Base-by-base conservation (phyloP, 2,797 vertebrate genomes). In the Liparis tanakae region DNA sequence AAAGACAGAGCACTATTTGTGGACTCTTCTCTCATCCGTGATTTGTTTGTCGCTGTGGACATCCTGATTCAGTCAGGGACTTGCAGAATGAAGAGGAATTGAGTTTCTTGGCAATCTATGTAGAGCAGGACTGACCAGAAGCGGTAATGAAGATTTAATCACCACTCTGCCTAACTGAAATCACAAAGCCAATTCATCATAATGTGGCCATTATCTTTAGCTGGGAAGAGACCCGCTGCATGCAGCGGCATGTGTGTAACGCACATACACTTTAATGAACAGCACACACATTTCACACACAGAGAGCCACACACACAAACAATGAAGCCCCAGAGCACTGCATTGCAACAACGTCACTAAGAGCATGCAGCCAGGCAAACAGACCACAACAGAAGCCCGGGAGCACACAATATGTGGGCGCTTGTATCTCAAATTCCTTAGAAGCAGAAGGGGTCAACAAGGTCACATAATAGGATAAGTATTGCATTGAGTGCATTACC, bases 141-240 rank as follows among this genome's bases (percentile, higher is more conserved):
- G 81, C 81, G 1, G 84, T 93, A 93, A 94, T 94, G 92, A 93
- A 90, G 91, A 93, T 93, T 93, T 94, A 94, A 92, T 93, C 90
- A 90, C 92, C 85, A 85, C 85, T 89, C 88, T 80, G 80, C 80
- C 87, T 71, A 86, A 90, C 86, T 85, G 78, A 88, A 89, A 88
- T 90, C 86, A 83, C 81, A 74, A 77, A 74, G 82, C 80, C 75
- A 83, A 91, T 93, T 91, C 82, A 92, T 93, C 92, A 92, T 92
- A 87, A 91, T 69, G 82, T 82, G 68, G 57, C 83, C 87, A 87
- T 90, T 85, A 88, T 72, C 75, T 82, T 87, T 81, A 81, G 76
- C 67, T 41, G 46, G 53, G 61, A 78, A 60, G 63, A 81, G 67
- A 67, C 6, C 6, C 46, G 59, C 55, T 8, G 14, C 44, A 56